Base-by-base conservation (phyloP, 2,888 invertebrate species). In the Drosophila prostipennis region DNA sequence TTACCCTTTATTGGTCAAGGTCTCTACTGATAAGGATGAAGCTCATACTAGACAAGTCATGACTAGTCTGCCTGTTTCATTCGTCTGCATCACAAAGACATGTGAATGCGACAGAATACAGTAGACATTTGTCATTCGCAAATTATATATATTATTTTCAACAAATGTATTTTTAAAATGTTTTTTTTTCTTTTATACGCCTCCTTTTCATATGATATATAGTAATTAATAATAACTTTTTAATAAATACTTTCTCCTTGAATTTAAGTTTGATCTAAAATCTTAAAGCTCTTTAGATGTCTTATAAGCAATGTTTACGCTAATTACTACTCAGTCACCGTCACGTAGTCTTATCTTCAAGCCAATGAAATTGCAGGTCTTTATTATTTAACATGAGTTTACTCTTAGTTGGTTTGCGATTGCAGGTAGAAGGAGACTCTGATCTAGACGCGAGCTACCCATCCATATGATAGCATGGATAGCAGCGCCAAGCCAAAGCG, bases 401-500 rank as follows among this genome's bases (percentile, higher is more conserved):
- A 29, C 16, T 53, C 19, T 32, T 23, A 11, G 19, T 55, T 32
- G 36, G 5, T 26, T 37, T 29, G 53, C 45, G 16, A 34, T 53
- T 26, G 19, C 46, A 68, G 65, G 68, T 55, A 13, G 19, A 45
- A 32, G 42, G 29, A 57, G 29, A 29, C 36, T 39, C n/a, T 5
- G 23, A 36, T 60, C 46, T 11, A 10, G n/a, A 26, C 32, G 40
- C 13, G 46, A 61, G 13, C 14, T 34, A 19, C 10, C 34, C 8
- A 48, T 11, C 37, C 55, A 39, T 16, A 72, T 79, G 87, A 63
- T 34, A 83, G 60, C 29, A 92, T 92, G 92, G 92, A 92, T 64
- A 91, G 89, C 55, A 89, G 90, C 11, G 83, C 82, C 23, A 92
- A 92, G 56, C 92, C 92, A 36, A 80, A 80, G 53, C 88, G 87